Base-by-base conservation (phyloP, 2,888 invertebrate genomes). In the Cataglyphis albicans region DNA sequence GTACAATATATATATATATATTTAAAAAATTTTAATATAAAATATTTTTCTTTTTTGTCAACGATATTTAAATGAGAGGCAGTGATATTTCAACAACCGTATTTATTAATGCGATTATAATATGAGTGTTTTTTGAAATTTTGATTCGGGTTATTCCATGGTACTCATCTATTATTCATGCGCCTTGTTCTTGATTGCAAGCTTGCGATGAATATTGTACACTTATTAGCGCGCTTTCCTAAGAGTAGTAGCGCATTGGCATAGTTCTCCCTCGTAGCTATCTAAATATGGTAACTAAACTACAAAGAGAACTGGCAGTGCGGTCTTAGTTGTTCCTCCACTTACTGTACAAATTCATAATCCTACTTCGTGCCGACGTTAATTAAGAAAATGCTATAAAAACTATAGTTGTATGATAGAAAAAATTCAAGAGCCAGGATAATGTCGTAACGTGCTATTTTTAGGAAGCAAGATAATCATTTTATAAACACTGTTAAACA, bases 141-240 rank as follows among this genome's bases (percentile, higher is more conserved):
- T 59, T 35, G 59, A 44, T 59, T 80, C 29, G 68, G 29, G 21
- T 68, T 72, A 44, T 57, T 72, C 21, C 44, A 41, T 18, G 32
- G n/a, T 18, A 72, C 52, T 78, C 72, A 25, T 80, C 44, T 59
- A 72, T 80, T 80, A 80, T 80, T 80, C 72, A 80, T 72, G 32
- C 44, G 44, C 72, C 72, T 80, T 80, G 72, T 35, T 80, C 78
- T 72, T 59, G 78, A 80, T 80, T 80, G 78, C 78, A 72, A 18
- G 35, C 59, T 80, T 44, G 44, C 72, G 72, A 72, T 80, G 78
- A 80, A 80, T 80, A 80, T 80, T 80, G 78, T 80, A 80, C 44
- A 59, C 59, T 80, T 80, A 80, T 80, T 72, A 80, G 59, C 72
- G 25, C 44, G 44, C 18, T 72, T 29, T 18, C 59, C 21, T 80